Percentiles rank a stretch among this genome's conserved stretches.
These are phyloP conservation scores for Brachionus asplanchnoidis DNA, from an alignment of 1,140 invertebrate genomes.

Conservation along the genomic window DNA sequence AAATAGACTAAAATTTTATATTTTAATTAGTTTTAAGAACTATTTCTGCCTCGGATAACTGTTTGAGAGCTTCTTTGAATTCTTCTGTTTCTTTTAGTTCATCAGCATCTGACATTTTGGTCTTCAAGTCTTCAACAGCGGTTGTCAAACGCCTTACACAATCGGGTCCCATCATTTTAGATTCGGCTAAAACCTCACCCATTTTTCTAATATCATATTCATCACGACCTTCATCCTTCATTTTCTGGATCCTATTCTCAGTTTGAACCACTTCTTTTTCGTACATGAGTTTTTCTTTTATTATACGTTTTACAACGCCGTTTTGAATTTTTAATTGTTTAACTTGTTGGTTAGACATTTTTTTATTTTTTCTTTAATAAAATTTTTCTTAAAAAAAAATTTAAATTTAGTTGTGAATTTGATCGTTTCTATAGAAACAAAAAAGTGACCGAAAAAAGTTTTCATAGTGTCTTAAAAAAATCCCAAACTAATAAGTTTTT, in stretches of 20 bases:
- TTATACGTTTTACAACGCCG: constrained; percentile 37
- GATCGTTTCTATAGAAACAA: background rate
- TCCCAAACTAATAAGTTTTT: too few relatives aligned
- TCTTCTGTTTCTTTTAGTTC: background rate
- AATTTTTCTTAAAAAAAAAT: background rate
- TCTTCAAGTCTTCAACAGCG: constrained; percentile 25
- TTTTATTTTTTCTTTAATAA: background rate
- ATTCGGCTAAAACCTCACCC: constrained; percentile 26
- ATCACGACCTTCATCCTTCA: constrained; percentile 39
- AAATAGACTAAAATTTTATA: background rate
- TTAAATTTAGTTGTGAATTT: background rate
- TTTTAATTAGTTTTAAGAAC: constrained; percentile 21
- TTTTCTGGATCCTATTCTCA: constrained; percentile 21
- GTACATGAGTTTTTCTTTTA: constrained; percentile 32
- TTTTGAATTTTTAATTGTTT: constrained; percentile 39
- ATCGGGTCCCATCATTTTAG: constrained; percentile 41
- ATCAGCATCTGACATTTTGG: constrained; percentile 17
- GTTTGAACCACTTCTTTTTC: constrained; percentile 19
- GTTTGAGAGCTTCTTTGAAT: constrained; percentile 16
- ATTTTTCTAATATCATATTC: constrained; percentile 39
- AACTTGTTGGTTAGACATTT: constrained; percentile 9
- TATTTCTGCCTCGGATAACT: constrained; percentile 13
- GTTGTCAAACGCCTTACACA: background rate
- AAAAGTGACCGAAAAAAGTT: too few relatives aligned
- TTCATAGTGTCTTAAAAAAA: too few relatives aligned